Evolutionary conservation across 2,113 vertebrate genomes (phyloP).

Genomic region (cattle (Bos taurus)): ARS-UCD2.0 NC_037337.1:83136001-83136500

Average conservation of each 20-base stretch:
- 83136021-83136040: constrained; percentile 82
- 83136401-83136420: constrained; percentile 89
- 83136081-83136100: constrained; percentile 89
- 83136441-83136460: constrained; percentile 88
- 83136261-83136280: constrained; percentile 89
- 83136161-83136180: constrained; percentile 97
- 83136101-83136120: constrained; percentile 82
- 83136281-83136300: constrained; percentile 88
- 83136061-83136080: constrained; percentile 90
- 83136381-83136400: constrained; percentile 87
- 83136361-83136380: constrained; percentile 91
- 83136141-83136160: constrained; percentile 88
- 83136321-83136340: constrained; percentile 90
- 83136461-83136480: constrained; percentile 95
- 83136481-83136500: constrained; percentile 95
- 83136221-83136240: constrained; percentile 83
- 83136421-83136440: constrained; percentile 91
- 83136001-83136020: constrained; percentile 78
- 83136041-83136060: constrained; percentile 95
- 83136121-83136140: constrained; percentile 88
- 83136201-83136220: constrained; percentile 96
- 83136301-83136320: constrained; percentile 88
- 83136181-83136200: constrained; percentile 94
- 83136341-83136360: constrained; percentile 95
- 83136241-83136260: constrained; percentile 85